Evolutionary conservation across 2,888 invertebrate species (phyloP).

Genomic region (Torymus tubicola): DNA sequence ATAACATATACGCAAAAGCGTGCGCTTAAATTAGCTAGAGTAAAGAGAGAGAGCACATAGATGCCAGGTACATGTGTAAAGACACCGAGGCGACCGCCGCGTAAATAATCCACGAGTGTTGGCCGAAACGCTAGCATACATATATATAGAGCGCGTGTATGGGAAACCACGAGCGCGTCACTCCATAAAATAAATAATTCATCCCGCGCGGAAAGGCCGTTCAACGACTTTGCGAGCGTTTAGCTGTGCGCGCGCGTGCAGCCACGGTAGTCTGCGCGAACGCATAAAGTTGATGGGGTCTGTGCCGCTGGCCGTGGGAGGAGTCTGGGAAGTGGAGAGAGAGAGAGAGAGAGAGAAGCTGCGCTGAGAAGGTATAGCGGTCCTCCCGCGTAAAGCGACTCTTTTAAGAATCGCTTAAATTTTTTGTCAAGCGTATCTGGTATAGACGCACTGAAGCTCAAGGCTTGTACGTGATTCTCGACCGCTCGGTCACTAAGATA

Average conservation of each 20-base stretch:
- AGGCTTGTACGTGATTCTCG: too few species aligned
- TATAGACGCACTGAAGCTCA: background rate
- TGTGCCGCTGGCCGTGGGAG: background rate
- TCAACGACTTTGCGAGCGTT: slow-evolving; percentile 42
- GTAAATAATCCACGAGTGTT: slow-evolving; percentile 49
- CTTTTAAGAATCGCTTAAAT: slow-evolving; percentile 1
- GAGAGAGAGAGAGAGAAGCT: background rate
- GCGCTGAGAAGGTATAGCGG: slow-evolving; percentile 3
- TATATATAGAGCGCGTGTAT: slow-evolving; percentile 4
- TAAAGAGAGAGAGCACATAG: background rate
- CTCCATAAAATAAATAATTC: slow-evolving; percentile 55
- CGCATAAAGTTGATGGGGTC: slow-evolving; percentile 30
- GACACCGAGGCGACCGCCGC: background rate
- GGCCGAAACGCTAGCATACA: background rate
- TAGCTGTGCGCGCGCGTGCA: slow-evolving; percentile 20
- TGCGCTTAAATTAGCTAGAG: slow-evolving; percentile 40
- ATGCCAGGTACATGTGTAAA: slow-evolving; percentile 21
- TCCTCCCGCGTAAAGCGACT: background rate
- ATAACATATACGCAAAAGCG: background rate
- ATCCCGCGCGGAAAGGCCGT: slow-evolving; percentile 26
- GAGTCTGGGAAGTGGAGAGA: background rate
- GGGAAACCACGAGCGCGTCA: slow-evolving; percentile 35
- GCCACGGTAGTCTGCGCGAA: background rate
- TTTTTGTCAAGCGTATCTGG: background rate
- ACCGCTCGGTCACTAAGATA: too few species aligned